A percentile compares a stretch with the other conserved stretches of the same genome.
These are phyloP conservation scores for Vanessa cardui DNA, from an alignment of 2,888 invertebrate species.

Conservation along the genomic window DNA sequence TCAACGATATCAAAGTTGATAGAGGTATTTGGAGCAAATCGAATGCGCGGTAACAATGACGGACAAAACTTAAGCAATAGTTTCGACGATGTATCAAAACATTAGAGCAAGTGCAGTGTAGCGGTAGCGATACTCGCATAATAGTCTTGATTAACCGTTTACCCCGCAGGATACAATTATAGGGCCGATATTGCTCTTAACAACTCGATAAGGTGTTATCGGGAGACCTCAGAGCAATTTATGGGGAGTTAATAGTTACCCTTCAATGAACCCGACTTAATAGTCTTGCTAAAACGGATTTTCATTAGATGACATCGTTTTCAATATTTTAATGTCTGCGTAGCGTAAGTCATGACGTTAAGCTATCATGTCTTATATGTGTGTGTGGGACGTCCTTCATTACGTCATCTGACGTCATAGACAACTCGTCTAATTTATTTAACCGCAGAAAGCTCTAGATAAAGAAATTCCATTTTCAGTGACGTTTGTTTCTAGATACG, in stretches of 20 bases:
- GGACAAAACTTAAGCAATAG: slow-evolving; percentile 30
- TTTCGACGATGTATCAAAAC: slow-evolving; percentile 39
- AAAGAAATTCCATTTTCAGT: background rate
- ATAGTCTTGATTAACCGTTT: slow-evolving; percentile 66
- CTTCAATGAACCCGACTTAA: slow-evolving; percentile 56
- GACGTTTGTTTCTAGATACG: background rate
- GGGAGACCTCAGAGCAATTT: slow-evolving; percentile 67
- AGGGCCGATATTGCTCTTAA: slow-evolving; percentile 72
- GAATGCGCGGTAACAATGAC: slow-evolving; percentile 2
- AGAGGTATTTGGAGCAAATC: background rate
- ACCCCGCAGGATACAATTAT: slow-evolving; percentile 68
- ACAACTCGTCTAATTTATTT: too few species aligned
- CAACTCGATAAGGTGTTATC: slow-evolving; percentile 77
- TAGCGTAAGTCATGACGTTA: slow-evolving; percentile 16
- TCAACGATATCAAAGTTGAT: too few species aligned
- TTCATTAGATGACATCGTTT: slow-evolving; percentile 41
- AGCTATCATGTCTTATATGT: slow-evolving; percentile 1
- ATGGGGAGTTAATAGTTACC: slow-evolving; percentile 73
- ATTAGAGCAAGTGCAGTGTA: slow-evolving; percentile 41
- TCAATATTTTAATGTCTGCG: slow-evolving; percentile 36
- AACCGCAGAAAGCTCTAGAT: too few species aligned
- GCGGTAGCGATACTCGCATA: slow-evolving; percentile 46
- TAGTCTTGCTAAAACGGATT: slow-evolving; percentile 42
- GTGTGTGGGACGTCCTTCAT: slow-evolving; percentile 9
- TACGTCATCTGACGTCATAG: too few species aligned